phyloP scores from a whole-genome alignment of 2,888 invertebrate genomes.

The Drosophila picticornis region DNA sequence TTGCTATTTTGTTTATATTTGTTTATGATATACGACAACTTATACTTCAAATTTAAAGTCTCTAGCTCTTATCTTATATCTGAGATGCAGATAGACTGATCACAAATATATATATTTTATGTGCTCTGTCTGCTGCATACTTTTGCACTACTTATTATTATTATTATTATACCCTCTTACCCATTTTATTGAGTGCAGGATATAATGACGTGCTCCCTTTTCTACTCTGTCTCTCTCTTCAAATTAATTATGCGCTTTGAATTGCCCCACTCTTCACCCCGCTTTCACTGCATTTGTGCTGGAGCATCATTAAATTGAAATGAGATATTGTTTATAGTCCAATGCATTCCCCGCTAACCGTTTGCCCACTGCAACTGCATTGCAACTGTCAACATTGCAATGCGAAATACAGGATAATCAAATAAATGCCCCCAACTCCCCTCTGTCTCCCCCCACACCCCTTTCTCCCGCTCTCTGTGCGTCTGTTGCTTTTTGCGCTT shows the following conservation, averaged over 20 bases:
- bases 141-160: too few species aligned
- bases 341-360: neutral
- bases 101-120: neutral
- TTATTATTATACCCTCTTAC: neutral
- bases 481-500: slow-evolving; percentile 27
- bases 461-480: neutral
- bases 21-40: neutral
- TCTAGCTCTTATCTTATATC: neutral
- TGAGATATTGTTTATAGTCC: slow-evolving; percentile 63
- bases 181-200: neutral
- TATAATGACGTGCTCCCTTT: neutral
- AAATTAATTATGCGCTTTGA: slow-evolving; percentile 79
- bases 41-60: neutral
- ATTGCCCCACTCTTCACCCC: slow-evolving; percentile 8
- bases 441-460: slow-evolving; percentile 18
- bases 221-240: slow-evolving; percentile 10
- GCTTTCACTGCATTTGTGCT: slow-evolving; percentile 25
- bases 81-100: neutral
- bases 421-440: slow-evolving; percentile 43
- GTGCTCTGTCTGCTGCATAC: neutral
- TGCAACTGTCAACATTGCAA: slow-evolving; percentile 64
- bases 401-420: slow-evolving; percentile 62
- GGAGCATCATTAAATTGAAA: slow-evolving; percentile 75
- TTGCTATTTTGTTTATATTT: too few species aligned
- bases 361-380: slow-evolving; percentile 2